Percentiles rank a stretch among this genome's conserved stretches.
Conservation (phyloP, 2,113 vertebrate genomes). For the Cavia aperea region DNA sequence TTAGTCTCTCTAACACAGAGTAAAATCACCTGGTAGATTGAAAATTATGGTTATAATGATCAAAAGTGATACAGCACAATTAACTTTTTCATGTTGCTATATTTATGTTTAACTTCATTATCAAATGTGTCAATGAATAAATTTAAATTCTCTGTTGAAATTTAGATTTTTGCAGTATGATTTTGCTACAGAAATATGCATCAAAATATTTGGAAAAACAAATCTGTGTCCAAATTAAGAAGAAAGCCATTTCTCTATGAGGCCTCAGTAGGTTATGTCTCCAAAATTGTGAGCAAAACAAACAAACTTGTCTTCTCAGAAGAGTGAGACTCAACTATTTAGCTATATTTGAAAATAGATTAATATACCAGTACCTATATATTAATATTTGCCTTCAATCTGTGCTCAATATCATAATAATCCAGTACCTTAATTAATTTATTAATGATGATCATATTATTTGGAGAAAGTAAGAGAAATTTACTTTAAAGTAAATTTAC, state of each 20-base stretch:
- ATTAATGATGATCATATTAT: neutral
- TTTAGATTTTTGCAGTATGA: neutral
- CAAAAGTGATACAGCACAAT: neutral
- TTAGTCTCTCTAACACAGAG: rapidly evolving
- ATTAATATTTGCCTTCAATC: constrained; percentile 17
- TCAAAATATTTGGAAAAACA: neutral
- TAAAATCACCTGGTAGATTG: neutral
- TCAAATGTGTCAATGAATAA: neutral
- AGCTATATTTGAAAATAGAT: neutral
- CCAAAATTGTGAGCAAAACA: neutral
- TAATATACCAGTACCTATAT: neutral
- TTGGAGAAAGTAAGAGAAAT: neutral
- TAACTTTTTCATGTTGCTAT: neutral
- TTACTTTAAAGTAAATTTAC: neutral
- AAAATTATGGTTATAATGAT: neutral
- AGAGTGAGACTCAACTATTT: neutral
- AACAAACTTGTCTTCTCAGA: neutral
- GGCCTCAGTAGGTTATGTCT: rapidly evolving
- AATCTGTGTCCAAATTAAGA: neutral
- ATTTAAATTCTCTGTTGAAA: neutral
- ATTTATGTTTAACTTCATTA: neutral
- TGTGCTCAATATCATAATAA: neutral
- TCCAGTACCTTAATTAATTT: neutral
- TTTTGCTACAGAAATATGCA: neutral
- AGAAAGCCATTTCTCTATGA: neutral